These are phyloP conservation scores for Pemphigus obesinymphae DNA, from an alignment of 1,140 invertebrate species.

Conservation along the genomic window DNA sequence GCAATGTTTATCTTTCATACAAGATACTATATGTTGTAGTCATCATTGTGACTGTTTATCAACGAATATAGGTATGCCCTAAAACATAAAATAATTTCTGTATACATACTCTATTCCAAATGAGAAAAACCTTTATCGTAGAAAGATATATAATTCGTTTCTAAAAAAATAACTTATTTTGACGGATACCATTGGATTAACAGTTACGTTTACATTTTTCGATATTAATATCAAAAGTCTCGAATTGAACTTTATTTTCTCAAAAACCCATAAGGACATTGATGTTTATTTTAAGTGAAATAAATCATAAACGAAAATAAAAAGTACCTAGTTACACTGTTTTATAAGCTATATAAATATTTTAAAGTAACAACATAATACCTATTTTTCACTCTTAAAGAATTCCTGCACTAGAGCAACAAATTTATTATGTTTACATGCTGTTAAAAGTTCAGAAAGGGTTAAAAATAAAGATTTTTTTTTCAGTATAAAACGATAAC, in stretches of 20 bases:
- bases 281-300: neutral
- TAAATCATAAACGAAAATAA: neutral
- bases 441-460: too few relatives aligned
- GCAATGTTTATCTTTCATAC: too few relatives aligned
- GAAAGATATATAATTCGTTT: too few relatives aligned
- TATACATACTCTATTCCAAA: too few relatives aligned
- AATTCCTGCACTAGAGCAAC: neutral
- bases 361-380: slow-evolving; percentile 2
- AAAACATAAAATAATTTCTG: too few relatives aligned
- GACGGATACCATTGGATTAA: neutral
- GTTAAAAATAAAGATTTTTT: neutral
- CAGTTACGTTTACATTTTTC: neutral
- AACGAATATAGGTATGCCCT: too few relatives aligned
- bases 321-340: neutral
- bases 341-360: neutral
- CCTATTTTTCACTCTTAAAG: neutral
- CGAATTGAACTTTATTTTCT: neutral
- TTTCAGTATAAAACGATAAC: too few relatives aligned
- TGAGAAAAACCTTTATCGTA: neutral
- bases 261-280: neutral
- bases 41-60: too few relatives aligned
- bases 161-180: neutral
- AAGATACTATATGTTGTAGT: too few relatives aligned
- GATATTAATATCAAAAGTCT: neutral
- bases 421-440: neutral